Base-by-base conservation (phyloP, 2,888 invertebrate species). In the Pachydiplax longipennis region DNA sequence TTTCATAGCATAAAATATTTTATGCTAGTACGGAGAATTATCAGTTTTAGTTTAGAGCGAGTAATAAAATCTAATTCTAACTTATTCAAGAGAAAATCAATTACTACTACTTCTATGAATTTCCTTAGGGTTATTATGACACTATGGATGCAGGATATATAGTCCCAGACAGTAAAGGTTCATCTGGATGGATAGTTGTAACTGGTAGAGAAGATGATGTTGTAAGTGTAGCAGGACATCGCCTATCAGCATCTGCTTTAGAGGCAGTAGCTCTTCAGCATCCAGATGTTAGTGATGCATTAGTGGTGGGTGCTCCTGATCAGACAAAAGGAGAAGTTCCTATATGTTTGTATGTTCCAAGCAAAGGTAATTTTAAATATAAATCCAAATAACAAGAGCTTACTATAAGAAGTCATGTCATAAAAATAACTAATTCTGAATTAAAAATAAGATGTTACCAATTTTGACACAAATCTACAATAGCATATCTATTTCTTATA, bases 111-210 rank as follows among this genome's bases (percentile, higher is more conserved):
- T 25, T 6, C 2, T 53, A 40, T 40, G 40, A 35, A 61, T 90
- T 91, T 91, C 92, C 18, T n/a, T 93, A 98, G 97, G 98, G 97
- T 5, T 98, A 96, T 94, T 98, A 99, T 93, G 98, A 99, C 93
- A 99, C 99, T 0, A 98, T 98, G 97, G 99, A 99, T 93, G 98
- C 98, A 0, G 99, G 99, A 0, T 98, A 97, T 94, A 95, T 96
- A 91, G 98, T 98, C 93, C 96, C 96, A 90, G 96, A 96, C 92
- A 18, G 58, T 35, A 58, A 87, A 1, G 53, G 87, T 22, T 87
- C 87, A 8, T 58, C n/a, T 58, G 98, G 98, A 0, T 97, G 97
- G 91, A 95, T 99, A 2, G 98, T 97, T 94, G 98, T 99, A 22
- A 97, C 98, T 90, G 97, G 98, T 0, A 95, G 99, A 58, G 98